Evolutionary conservation across 2,113 vertebrate species (phyloP).

Genomic region (Scalopus aquaticus): DNA sequence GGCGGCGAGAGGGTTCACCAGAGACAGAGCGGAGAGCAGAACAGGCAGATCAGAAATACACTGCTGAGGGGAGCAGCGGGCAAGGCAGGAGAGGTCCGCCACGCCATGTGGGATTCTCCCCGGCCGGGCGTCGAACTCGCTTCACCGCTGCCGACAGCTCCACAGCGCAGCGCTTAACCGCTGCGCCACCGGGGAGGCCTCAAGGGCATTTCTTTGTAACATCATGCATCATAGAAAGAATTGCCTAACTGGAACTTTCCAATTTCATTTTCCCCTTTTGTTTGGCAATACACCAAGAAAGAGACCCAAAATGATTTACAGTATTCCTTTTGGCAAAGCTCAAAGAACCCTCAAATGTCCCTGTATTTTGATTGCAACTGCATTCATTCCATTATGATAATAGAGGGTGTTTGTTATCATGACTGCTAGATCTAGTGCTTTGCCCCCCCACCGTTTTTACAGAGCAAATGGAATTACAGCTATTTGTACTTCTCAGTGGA

Average conservation of each 20-base stretch:
- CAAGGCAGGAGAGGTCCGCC: no score
- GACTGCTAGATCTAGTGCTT: neutral
- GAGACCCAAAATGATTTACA: neutral
- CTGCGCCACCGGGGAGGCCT: no score
- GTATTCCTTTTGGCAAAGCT: neutral
- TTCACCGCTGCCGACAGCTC: no score
- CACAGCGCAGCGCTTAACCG: no score
- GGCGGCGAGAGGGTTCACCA: no score
- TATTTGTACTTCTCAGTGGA: neutral
- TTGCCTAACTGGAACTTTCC: conserved; percentile 19
- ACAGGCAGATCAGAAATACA: no score
- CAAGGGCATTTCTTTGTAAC: conserved; percentile 27
- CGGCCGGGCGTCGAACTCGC: no score
- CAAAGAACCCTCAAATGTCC: neutral
- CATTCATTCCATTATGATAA: neutral
- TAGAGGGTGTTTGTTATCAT: neutral
- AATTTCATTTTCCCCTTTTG: conserved; percentile 41
- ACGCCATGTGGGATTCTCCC: no score
- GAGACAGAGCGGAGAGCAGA: no score
- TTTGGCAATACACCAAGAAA: conserved; percentile 15
- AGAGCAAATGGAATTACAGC: neutral
- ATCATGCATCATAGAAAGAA: conserved; percentile 31
- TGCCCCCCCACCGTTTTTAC: neutral
- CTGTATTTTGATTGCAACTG: neutral
- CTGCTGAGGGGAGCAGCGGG: no score